Base-by-base conservation (phyloP, 53 echinoderm and acorn worm genomes). In the Paracentrotus lividus region DNA sequence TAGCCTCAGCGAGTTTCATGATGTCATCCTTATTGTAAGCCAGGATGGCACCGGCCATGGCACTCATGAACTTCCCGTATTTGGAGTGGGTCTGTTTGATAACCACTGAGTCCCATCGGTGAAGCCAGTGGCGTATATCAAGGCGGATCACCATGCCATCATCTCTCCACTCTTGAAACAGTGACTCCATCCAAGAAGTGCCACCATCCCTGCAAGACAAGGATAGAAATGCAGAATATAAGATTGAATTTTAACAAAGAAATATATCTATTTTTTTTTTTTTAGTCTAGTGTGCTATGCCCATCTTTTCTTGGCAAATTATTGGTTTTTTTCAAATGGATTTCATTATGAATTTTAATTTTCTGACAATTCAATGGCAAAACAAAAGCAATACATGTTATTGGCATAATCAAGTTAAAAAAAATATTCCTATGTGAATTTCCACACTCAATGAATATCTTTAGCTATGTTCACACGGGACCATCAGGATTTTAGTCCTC, bases 71-170 rank as follows among this genome's bases (percentile, higher is more conserved):
- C 0, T 49, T 16, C 14, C 94, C 96, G 91, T 96, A 96, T 91
- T 95, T 96, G 61, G 86, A 64, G 57, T 96, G 96, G 36, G 93
- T 55, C 90, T 96, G 96, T 85, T 93, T 93, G 2, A 95, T 92
- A n/a, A 96, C 94, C 45, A 95, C 94, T 59, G 94, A 88, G 45
- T 96, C 96, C 96, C 96, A 94, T 23, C 96, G 94, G 36, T 96
- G 95, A 26, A 95, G 85, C 95, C 93, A 95, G 76, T 96, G 96
- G 20, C 96, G 88, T 49, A n/a, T n/a, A n/a, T n/a, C n/a, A n/a
- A n/a, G n/a, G n/a, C n/a, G n/a, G n/a, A n/a, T n/a, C n/a, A n/a
- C n/a, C 96, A 96, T 92, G 13, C 96, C 95, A 34, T 94, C 95
- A 61, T 91, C 85, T 31, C 18, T 47, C 95, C 96, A 96, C 88